phyloP scores from a whole-genome alignment of 2,113 vertebrate genomes.

The Ageneiosus marmoratus region DNA sequence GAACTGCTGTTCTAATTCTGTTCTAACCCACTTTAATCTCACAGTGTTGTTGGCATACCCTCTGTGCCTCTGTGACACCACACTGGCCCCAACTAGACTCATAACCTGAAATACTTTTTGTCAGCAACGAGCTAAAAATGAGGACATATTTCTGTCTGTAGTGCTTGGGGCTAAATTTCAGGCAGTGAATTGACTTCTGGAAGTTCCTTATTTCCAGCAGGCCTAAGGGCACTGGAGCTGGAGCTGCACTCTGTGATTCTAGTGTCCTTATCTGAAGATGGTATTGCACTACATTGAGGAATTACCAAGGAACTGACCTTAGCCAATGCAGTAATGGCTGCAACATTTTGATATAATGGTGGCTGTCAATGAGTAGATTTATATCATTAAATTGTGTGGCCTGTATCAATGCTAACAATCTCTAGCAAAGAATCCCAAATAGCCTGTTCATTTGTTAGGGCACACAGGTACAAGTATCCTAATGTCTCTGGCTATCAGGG shows the following conservation, averaged over 20 bases:
- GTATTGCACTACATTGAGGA: neutral
- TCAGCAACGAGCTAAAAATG: neutral
- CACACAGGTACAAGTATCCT: neutral
- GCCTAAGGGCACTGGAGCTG: neutral
- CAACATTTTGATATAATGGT: neutral
- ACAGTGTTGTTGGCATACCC: neutral
- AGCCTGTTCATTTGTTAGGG: neutral
- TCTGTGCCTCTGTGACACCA: neutral
- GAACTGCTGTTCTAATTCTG: neutral
- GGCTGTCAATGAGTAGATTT: neutral
- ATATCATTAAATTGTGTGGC: neutral
- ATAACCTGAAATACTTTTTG: neutral
- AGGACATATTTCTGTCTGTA: neutral
- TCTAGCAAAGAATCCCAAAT: neutral
- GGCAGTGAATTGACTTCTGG: neutral
- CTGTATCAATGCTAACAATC: neutral
- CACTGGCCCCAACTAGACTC: neutral
- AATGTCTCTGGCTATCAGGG: neutral
- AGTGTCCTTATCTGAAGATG: neutral
- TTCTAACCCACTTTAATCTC: neutral
- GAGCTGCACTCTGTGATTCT: neutral
- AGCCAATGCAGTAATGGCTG: neutral
- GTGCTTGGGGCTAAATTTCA: neutral
- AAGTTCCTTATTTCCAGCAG: neutral
- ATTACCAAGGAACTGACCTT: neutral